Conservation (phyloP, 1,140 invertebrate genomes). For the Coenobita brevimanus region DNA sequence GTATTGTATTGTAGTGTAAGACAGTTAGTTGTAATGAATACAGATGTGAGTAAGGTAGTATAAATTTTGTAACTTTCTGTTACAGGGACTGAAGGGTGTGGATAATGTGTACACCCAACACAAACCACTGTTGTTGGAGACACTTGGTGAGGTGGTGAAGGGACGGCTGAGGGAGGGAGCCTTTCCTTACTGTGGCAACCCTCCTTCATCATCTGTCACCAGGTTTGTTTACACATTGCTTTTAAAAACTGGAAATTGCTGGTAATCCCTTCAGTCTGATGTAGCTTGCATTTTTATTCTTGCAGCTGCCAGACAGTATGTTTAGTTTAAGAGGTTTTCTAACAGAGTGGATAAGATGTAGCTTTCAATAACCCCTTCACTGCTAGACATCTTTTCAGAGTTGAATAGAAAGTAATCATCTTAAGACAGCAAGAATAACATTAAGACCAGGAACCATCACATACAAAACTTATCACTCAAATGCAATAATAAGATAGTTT, state of each 20-base stretch:
- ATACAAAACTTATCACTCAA: no score
- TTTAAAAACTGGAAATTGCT: not conserved
- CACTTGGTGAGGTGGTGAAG: conserved; percentile 90
- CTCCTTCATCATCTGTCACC: not conserved
- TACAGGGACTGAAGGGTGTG: conserved; percentile 88
- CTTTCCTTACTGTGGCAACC: conserved; percentile 85
- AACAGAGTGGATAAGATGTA: no score
- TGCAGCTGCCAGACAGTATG: not conserved
- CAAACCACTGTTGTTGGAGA: conserved; percentile 88
- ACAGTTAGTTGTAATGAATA: no score
- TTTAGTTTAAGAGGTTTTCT: not conserved
- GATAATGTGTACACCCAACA: conserved; percentile 99
- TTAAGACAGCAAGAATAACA: no score
- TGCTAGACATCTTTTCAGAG: no score
- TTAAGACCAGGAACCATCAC: no score
- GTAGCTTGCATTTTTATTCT: no score
- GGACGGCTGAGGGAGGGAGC: conserved; percentile 87
- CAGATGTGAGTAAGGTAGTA: not conserved
- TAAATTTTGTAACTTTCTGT: conserved; percentile 10
- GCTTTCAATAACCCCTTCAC: no score
- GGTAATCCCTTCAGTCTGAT: no score
- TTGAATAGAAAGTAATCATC: no score
- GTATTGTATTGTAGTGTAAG: no score
- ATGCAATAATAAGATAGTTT: no score
- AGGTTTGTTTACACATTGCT: conserved; percentile 8